Conservation (phyloP, 2,888 invertebrate genomes). For the Pyralis farinalis region DNA sequence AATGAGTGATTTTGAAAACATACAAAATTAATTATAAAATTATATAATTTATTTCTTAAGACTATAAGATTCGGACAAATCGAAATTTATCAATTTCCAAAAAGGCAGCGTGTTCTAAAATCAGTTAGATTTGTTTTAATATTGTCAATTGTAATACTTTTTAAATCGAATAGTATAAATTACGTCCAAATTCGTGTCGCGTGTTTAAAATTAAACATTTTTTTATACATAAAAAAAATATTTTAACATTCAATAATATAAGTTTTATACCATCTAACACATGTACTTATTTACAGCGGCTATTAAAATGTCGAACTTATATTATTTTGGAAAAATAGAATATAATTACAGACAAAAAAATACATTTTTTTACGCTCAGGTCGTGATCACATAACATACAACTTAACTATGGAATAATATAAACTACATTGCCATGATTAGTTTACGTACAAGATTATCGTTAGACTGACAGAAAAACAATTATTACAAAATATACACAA, state of each 20-base stretch:
- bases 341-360: conserved; percentile 19
- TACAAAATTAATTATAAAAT: not conserved
- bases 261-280: conserved; percentile 33
- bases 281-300: conserved; percentile 25
- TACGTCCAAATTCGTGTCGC: conserved; percentile 16
- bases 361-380: conserved; percentile 20
- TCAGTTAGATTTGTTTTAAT: conserved; percentile 19
- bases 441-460: conserved; percentile 41
- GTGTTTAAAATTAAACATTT: conserved; percentile 12
- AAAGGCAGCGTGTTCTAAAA: no score
- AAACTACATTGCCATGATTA: conserved; percentile 37
- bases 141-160: conserved; percentile 33
- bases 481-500: conserved; percentile 64
- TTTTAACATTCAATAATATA: conserved; percentile 32
- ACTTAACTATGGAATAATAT: conserved; percentile 31
- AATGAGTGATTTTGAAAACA: not conserved
- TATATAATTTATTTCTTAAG: conserved; percentile 2
- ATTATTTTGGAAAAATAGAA: conserved; percentile 21
- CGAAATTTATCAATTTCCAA: not conserved
- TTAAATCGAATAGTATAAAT: conserved; percentile 13
- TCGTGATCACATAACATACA: conserved; percentile 24
- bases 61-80: not conserved
- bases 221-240: conserved; percentile 28
- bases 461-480: conserved; percentile 31
- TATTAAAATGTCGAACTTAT: conserved; percentile 17